phyloP scores from a whole-genome alignment of 2,797 vertebrate genomes.

The Sparidentex hasta region DNA sequence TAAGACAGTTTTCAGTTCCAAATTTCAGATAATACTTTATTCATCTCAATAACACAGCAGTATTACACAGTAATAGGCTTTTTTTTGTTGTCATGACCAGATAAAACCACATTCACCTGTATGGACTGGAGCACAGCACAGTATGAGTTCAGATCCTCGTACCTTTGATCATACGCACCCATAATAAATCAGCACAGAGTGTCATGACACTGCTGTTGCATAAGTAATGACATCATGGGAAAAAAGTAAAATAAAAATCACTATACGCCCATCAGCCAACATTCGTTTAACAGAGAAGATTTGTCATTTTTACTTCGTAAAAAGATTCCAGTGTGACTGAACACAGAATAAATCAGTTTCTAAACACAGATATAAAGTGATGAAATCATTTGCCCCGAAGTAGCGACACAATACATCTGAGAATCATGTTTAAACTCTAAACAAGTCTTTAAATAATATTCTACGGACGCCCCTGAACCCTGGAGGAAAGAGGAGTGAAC shows the following conservation, averaged over 20 bases:
- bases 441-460: neutral
- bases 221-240: neutral
- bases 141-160: neutral
- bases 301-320: neutral
- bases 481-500: neutral
- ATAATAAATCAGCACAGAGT: constrained; percentile 10
- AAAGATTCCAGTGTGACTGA: constrained; percentile 4
- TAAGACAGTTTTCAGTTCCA: rapidly evolving
- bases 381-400: neutral
- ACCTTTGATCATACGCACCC: constrained; percentile 1
- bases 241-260: neutral
- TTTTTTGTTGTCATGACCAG: constrained; percentile 2
- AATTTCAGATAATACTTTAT: constrained; percentile 44
- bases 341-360: constrained; percentile 1
- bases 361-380: neutral
- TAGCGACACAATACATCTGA: neutral
- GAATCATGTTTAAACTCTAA: neutral
- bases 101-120: constrained; percentile 13
- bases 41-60: constrained; percentile 10
- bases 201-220: constrained; percentile 7
- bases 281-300: constrained; percentile 7
- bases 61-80: constrained; percentile 63
- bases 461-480: neutral
- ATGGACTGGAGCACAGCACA: constrained; percentile 11
- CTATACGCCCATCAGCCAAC: neutral